Base-by-base conservation (phyloP, 2,797 vertebrate species). In the Lepilemur ruficaudatus region DNA sequence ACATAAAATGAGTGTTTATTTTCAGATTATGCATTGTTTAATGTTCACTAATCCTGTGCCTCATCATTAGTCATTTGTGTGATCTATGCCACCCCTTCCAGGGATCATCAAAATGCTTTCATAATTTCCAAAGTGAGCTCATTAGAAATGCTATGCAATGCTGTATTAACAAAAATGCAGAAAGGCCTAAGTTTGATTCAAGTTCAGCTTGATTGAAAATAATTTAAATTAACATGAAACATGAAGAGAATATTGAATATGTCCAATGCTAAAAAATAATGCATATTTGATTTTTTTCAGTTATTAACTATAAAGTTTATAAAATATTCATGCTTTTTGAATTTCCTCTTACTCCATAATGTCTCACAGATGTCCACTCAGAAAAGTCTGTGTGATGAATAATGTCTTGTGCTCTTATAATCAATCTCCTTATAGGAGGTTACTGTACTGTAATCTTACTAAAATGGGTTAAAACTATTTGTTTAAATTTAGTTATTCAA, bases 1-100 rank as follows among this genome's bases (percentile, higher is more conserved):
- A 99, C 90, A 97, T 30, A 98, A 92, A 86, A 93, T n/a, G 46
- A 9, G 94, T n/a, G 18, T 86, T 97, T 84, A 96, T 93, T 84
- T 83, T 97, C 70, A 92, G 76, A 83, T 46, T 94, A 55, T 67
- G 41, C n/a, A 41, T 52, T 57, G 38, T 86, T 65, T 38, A 93
- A 67, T 30, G 22, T 28, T 94, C 82, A 50, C 43, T 76, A 69
- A 89, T 35, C 57, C 70, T 32, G 14, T 46, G 18, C 0, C 79
- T 23, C 28, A n/a, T 18, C 48, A 6, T 69, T 28, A 69, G 55
- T 30, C 22, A 38, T 30, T 78, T 84, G 35, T 69, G 52, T 4
- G n/a, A 46, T 20, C 78, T 41, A 11, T 61, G 70, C 20, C 38
- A 92, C 20, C n/a, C 4, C 23, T 79, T 35, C 35, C 18, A 46